Base-by-base conservation (phyloP, 1,140 invertebrate genomes). In the Calycopis cecrops region DNA sequence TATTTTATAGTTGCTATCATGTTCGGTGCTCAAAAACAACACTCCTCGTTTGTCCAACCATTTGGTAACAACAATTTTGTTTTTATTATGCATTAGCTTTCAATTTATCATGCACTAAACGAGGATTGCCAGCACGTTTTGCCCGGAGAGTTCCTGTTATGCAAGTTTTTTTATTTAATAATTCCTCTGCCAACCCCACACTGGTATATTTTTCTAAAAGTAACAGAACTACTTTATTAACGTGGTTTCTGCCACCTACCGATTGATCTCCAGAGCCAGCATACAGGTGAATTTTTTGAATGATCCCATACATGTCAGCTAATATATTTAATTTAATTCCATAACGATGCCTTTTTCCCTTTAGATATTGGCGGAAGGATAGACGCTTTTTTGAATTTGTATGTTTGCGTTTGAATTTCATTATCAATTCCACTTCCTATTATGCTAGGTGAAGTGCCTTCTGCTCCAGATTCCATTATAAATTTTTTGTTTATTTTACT, bases 1-100 rank as follows among this genome's bases (percentile, higher is more conserved):
- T n/a, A 10, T n/a, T 59, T 57, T 17, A 57, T 59, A 63, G 48
- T 54, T 48, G 35, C 59, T 65, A 4, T 59, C 33, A 21, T 61
- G 59, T 55, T 59, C 53, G 1, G 42, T 34, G 11, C 53, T 61
- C 14, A 65, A 14, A 59, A 59, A 61, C 33, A 55, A 28, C 0
- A 65, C 12, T 44, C 59, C 59, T 33, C 62, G 11, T 59, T 65
- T 65, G n/a, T n/a, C n/a, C n/a, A n/a, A n/a, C n/a, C n/a, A n/a
- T n/a, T n/a, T n/a, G n/a, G n/a, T n/a, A n/a, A 64, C 58, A 49
- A 60, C 38, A 55, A 60, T 64, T 14, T 64, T 48, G 52, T 58
- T 60, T 64, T 10, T 52, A 53, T 60, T 60, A 10, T 64, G 58
- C 18, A 58, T 35, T 52, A 64, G n/a, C 7, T 40, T 59, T 59